phyloP scores from a whole-genome alignment of 1,140 invertebrate species.

The Octopus sinensis region DNA sequence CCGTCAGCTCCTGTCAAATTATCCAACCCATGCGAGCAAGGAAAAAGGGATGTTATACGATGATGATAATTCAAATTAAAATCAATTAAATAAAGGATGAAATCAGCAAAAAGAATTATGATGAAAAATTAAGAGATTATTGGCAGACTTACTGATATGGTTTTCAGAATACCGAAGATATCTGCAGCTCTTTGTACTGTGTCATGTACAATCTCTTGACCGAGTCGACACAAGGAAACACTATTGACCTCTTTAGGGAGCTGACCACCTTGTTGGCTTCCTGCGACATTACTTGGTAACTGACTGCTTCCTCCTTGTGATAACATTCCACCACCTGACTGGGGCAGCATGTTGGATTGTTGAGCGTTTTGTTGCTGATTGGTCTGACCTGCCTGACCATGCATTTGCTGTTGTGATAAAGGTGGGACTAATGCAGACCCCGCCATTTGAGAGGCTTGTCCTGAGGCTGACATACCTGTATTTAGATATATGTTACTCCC shows the following conservation, averaged over 20 bases:
- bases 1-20: too few relatives aligned
- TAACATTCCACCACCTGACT: slow-evolving; percentile 20
- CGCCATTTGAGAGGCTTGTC: too few relatives aligned
- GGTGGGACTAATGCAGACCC: not conserved
- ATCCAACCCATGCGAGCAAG: not conserved
- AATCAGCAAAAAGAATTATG: not conserved
- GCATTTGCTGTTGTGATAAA: not conserved
- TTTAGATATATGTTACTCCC: too few relatives aligned
- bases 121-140: not conserved
- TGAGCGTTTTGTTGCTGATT: slow-evolving; percentile 1
- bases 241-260: slow-evolving; percentile 68
- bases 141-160: slow-evolving; percentile 45
- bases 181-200: slow-evolving; percentile 85
- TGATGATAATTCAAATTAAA: not conserved
- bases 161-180: slow-evolving; percentile 78
- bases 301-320: slow-evolving; percentile 20
- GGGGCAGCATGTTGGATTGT: slow-evolving; percentile 10
- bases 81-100: not conserved
- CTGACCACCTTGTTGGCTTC: not conserved
- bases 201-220: slow-evolving; percentile 91
- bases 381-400: not conserved
- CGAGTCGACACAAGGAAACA: slow-evolving; percentile 78
- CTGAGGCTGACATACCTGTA: too few relatives aligned
- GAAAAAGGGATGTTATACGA: not conserved
- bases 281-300: not conserved